These are phyloP conservation scores for Lottia gigantea DNA, from an alignment of 2,888 invertebrate genomes.

Conservation along the genomic window DNA sequence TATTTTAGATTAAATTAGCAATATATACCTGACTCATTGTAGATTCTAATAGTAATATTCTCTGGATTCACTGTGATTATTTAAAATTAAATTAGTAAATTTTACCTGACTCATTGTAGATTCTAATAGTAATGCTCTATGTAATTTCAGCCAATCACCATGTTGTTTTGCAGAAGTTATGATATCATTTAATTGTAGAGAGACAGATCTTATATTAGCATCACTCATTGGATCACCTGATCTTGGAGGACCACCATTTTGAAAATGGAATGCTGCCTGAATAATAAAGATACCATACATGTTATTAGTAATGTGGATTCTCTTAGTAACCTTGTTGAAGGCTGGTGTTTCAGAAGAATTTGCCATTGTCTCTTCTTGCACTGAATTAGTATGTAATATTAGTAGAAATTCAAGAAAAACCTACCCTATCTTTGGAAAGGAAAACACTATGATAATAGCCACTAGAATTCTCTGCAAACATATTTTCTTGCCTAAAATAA, in stretches of 20 bases:
- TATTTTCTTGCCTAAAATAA: constrained; percentile 43
- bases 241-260: constrained; percentile 55
- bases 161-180: constrained; percentile 42
- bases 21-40: constrained; percentile 47
- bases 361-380: background rate
- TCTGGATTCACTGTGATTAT: constrained; percentile 52
- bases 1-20: too few relatives aligned
- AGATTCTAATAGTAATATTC: constrained; percentile 52
- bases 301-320: too few relatives aligned
- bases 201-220: constrained; percentile 44
- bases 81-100: too few relatives aligned
- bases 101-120: constrained; percentile 54
- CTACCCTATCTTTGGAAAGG: constrained; percentile 54
- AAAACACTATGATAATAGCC: constrained; percentile 58
- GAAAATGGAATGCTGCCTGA: constrained; percentile 63
- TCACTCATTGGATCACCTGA: constrained; percentile 55
- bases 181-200: constrained; percentile 41
- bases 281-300: background rate
- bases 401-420: constrained; percentile 15
- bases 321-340: too few relatives aligned
- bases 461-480: constrained; percentile 51
- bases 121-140: constrained; percentile 52
- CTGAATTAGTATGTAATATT: background rate
- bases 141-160: constrained; percentile 55
- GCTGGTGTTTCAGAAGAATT: background rate